Evolutionary conservation across 2,888 invertebrate species (phyloP), one percentile per base, ranked within the genome.

Genomic region (Folsomia candida): DNA sequence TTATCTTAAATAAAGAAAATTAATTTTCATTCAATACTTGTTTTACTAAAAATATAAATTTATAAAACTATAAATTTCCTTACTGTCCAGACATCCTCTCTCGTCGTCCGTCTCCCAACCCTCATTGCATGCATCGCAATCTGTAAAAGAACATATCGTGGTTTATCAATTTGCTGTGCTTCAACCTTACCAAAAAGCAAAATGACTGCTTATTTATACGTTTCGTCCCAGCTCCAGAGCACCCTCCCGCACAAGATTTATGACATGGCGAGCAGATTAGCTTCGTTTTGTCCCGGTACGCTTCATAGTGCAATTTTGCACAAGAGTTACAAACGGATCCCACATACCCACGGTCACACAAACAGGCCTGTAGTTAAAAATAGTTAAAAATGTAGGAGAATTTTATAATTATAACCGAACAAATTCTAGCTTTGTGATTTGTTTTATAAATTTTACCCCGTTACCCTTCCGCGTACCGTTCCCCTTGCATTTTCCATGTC

Each of bases 391-490:
- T n/a, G n/a, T n/a, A n/a, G n/a, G n/a, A n/a, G n/a, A n/a, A n/a
- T n/a, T n/a, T n/a, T n/a, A n/a, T n/a, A n/a, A n/a, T n/a, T n/a
- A n/a, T n/a, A n/a, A n/a, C n/a, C n/a, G n/a, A n/a, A n/a, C n/a
- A n/a, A n/a, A n/a, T n/a, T n/a, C n/a, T n/a, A n/a, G n/a, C n/a
- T n/a, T n/a, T n/a, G n/a, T n/a, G n/a, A n/a, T n/a, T n/a, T n/a
- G n/a, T n/a, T n/a, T n/a, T n/a, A n/a, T n/a, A n/a, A n/a, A n/a
- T n/a, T n/a, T n/a, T n/a, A n/a, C n/a, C 0, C 97, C 98, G 81
- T 91, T 94, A 0, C 98, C 98, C 83, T 93, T 93, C 58, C 97
- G 86, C 0, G 95, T 96, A 0, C 97, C 97, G 74, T 90, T 89
- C 0, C 97, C 97, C 82, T 88, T 87, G 82, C 91, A 91, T 82